phyloP scores from a whole-genome alignment of 1,140 invertebrate species.

The Gryllus bimaculatus region DNA sequence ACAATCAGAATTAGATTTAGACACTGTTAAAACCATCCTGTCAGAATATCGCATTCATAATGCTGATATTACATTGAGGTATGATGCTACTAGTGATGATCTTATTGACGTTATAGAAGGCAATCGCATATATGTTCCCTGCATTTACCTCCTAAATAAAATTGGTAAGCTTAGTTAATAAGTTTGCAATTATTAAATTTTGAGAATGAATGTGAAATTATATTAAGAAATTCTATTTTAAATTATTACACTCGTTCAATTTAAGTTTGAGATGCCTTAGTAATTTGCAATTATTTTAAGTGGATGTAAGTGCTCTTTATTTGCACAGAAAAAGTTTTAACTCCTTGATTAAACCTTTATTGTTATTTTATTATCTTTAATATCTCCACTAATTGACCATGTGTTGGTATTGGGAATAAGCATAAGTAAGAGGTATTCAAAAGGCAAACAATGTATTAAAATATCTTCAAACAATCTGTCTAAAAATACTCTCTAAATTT shows the following conservation, averaged over 20 bases:
- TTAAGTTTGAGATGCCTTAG: constrained; percentile 14
- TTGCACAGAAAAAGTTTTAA: too few species aligned
- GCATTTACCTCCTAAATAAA: constrained; percentile 98
- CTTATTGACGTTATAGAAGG: constrained; percentile 98
- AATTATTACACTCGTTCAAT: neutral
- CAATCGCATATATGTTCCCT: constrained; percentile 95
- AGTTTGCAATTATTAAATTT: neutral
- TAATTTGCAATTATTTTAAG: constrained; percentile 8
- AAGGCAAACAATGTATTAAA: neutral
- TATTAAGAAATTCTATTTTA: constrained; percentile 17
- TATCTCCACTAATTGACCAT: too few species aligned
- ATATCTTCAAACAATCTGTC: neutral
- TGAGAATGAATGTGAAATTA: constrained; percentile 13
- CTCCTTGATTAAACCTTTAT: too few species aligned
- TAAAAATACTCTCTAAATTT: neutral
- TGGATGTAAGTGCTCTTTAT: neutral
- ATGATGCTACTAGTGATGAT: constrained; percentile 95
- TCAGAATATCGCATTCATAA: constrained; percentile 98
- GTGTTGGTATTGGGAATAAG: too few species aligned
- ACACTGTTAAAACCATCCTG: constrained; percentile 92
- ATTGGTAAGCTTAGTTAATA: constrained; percentile 55
- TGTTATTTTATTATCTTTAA: too few species aligned
- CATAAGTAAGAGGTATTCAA: too few species aligned
- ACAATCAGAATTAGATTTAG: constrained; percentile 91
- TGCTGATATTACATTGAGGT: constrained; percentile 89